Conservation (phyloP, 2,797 vertebrate genomes). For the Cyclopterus lumpus region DNA sequence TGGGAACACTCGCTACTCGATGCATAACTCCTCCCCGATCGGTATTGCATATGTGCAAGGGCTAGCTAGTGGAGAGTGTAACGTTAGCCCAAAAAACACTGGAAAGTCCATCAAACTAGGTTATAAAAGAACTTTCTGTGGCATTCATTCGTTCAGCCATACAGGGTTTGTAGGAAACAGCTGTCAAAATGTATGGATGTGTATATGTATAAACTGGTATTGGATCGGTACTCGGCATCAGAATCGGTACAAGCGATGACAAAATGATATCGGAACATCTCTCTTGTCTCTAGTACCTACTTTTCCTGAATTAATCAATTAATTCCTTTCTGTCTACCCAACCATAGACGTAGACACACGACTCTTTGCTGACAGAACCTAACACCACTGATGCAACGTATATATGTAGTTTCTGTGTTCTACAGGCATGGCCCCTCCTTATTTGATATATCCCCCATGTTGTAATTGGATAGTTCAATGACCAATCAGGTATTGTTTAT, state of each 20-base stretch:
- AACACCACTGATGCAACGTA: neutral
- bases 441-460: neutral
- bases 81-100: too few relatives aligned
- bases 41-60: too few relatives aligned
- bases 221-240: too few relatives aligned
- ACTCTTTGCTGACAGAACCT: neutral
- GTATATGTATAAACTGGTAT: too few relatives aligned
- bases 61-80: too few relatives aligned
- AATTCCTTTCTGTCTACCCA: neutral
- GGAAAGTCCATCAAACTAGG: too few relatives aligned
- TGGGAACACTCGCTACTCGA: neutral
- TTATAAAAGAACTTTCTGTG: too few relatives aligned
- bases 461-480: neutral
- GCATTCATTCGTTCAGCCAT: too few relatives aligned
- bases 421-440: neutral
- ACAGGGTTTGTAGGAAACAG: too few relatives aligned
- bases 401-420: constrained; percentile 4
- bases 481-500: neutral
- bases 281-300: neutral
- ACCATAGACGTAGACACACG: neutral
- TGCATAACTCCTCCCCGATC: too few relatives aligned
- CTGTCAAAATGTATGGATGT: too few relatives aligned
- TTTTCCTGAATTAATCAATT: constrained; percentile 4
- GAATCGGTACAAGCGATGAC: too few relatives aligned
- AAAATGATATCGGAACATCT: neutral